Evolutionary conservation across 2,888 invertebrate genomes (phyloP), one percentile per base, ranked within the genome.

Genomic region (Ophioninae sp.): DNA sequence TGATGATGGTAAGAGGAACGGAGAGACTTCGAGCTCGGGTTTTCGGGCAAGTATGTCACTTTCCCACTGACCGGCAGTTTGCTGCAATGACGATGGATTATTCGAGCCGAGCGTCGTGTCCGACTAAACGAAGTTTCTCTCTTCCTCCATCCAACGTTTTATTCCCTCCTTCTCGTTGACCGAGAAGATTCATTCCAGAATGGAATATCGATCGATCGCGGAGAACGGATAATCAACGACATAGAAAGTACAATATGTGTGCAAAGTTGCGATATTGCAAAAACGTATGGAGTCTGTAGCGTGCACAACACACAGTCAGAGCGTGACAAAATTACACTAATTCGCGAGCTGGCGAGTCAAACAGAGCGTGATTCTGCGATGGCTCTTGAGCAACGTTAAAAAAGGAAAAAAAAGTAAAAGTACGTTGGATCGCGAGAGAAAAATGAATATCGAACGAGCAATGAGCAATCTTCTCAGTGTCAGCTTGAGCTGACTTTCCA

Each of bases 41-140:
- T 85, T 86, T 90, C 88, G 89, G 90, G 89, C 88, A 90, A 90
- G 90, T 91, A 86, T 91, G 91, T 81, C 91, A 88, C 88, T 88
- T 88, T 89, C 88, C 85, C 81, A 85, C 80, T 79, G 82, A 30
- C 82, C 73, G 74, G 50, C 56, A 79, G 67, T 76, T 76, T n/a
- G 56, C 56, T 57, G 72, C 73, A 68, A 79, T 70, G 65, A 72
- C 79, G 62, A 8, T 67, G 57, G 72, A 81, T 76, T 76, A 84
- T 79, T 79, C 68, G 44, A 30, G 67, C 61, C 81, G 76, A 74
- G 56, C 57, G 70, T 77, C 65, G 56, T 50, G 65, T 79, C 65
- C 75, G 57, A 59, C 57, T 21, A 81, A 84, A 75, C 76, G 57
- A 68, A 70, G 44, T 76, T 76, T 79, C 50, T 79, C 68, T 67